Evolutionary conservation across 1,140 invertebrate species (phyloP), one percentile per base, ranked within the genome.

Genomic region (Drosophila suzukii): DNA sequence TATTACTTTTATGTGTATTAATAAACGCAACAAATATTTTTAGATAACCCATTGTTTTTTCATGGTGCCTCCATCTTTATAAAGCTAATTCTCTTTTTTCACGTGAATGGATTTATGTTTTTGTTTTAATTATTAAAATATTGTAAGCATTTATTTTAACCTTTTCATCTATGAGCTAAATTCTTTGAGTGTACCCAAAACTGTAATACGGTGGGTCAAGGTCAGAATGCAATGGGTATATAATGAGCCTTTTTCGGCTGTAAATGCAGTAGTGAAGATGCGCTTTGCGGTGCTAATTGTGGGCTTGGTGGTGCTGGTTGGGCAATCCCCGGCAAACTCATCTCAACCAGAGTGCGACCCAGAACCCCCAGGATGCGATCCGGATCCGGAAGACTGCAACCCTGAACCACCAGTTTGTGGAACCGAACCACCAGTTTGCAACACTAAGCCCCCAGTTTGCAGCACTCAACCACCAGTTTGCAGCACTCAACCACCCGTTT

Each of bases 191-290:
- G 11, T 27, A 63, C 55, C 32, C 7, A 12, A 24, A 34, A 11
- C 24, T 49, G 46, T 27, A 7, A 13, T 2, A 27, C 3, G 8
- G 8, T 20, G 24, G 6, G 27, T 17, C 10, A 46, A 58, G 2
- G 11, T 8, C 3, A 5, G 20, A 30, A 30, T 41, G 36, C 38
- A 57, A 10, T 17, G 13, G 20, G 50, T 41, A 61, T 61, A 61
- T 24, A 62, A 57, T 15, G 38, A 11, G 6, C 17, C 15, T 6
- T 20, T 15, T 10, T 12, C 11, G 6, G 6, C 8, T 2, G 2
- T n/a, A 1, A 15, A 15, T 24, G 6, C 17, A 57, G 20, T 27
- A 58, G n/a, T 43, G 4, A 63, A 58, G 6, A 62, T 62, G 38
- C 60, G 11, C 10, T 43, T 43, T 2, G 11, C 6, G 3, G 36